These are phyloP conservation scores for Cynopterus sphinx DNA, from an alignment of 2,797 vertebrate species.

Conservation along the genomic window DNA sequence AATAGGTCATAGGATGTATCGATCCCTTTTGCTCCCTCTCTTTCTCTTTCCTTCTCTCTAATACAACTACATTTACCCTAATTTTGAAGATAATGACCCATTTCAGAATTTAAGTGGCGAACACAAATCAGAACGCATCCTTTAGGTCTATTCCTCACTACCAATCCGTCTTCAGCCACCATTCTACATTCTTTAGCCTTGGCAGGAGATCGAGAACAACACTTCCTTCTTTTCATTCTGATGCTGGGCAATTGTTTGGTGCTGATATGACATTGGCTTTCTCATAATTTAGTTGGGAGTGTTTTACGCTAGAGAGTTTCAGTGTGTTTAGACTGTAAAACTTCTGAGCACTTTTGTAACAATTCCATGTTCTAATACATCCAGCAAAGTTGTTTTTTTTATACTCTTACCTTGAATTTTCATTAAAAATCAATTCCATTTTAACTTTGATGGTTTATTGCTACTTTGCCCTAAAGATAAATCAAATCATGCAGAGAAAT, in stretches of 20 bases:
- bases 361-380: conserved; percentile 55
- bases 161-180: conserved; percentile 75
- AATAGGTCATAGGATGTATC: neutral
- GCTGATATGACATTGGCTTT: conserved; percentile 83
- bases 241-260: conserved; percentile 83
- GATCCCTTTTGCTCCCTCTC: neutral
- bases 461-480: neutral
- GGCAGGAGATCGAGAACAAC: conserved; percentile 83
- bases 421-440: conserved; percentile 2
- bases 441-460: conserved; percentile 31
- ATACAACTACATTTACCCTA: neutral
- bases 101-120: conserved; percentile 52
- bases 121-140: conserved; percentile 61
- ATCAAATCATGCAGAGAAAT: neutral
- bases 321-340: conserved; percentile 81
- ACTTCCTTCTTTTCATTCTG: conserved; percentile 88
- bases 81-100: conserved; percentile 26
- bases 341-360: conserved; percentile 72
- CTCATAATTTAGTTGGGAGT: conserved; percentile 84
- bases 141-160: conserved; percentile 66
- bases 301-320: conserved; percentile 84
- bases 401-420: neutral
- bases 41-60: neutral
- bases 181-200: conserved; percentile 82
- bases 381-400: conserved; percentile 67